A percentile compares a stretch with the other conserved stretches of the same genome.
Evolutionary conservation across 2,113 vertebrate genomes (phyloP).

Genomic region (Chaenogobius annularis): DNA sequence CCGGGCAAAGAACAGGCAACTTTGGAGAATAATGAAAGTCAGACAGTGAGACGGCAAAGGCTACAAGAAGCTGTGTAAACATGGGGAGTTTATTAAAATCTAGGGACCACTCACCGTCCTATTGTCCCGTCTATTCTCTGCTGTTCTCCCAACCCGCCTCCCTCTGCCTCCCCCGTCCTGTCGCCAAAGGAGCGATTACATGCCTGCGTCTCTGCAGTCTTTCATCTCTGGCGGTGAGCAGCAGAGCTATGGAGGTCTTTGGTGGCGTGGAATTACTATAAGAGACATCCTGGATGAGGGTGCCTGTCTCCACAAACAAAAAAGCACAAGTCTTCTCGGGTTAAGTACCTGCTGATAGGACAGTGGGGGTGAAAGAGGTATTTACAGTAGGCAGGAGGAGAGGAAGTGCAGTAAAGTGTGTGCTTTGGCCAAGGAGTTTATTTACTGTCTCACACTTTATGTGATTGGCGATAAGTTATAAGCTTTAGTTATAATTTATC

Average conservation of each 20-base stretch:
- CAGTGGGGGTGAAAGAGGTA: slow-evolving; percentile 56
- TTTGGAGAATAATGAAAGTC: slow-evolving; percentile 71
- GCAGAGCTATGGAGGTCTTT: slow-evolving; percentile 73
- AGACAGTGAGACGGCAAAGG: slow-evolving; percentile 30
- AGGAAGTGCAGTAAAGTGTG: background rate
- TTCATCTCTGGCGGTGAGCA: slow-evolving; percentile 73
- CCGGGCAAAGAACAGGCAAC: slow-evolving; percentile 57
- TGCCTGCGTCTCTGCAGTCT: slow-evolving; percentile 68
- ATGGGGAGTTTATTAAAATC: slow-evolving; percentile 73
- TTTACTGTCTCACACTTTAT: background rate
- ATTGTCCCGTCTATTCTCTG: slow-evolving; percentile 65
- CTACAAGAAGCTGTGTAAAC: slow-evolving; percentile 58
- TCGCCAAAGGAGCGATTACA: slow-evolving; percentile 70
- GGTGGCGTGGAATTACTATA: slow-evolving; percentile 72
- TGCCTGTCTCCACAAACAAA: slow-evolving; percentile 69
- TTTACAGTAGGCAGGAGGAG: slow-evolving; percentile 29
- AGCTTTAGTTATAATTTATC: too few species aligned
- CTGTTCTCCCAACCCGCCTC: slow-evolving; percentile 43
- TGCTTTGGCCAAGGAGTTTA: background rate
- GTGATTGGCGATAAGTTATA: too few species aligned
- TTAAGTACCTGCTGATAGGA: slow-evolving; percentile 69
- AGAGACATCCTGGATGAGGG: slow-evolving; percentile 75
- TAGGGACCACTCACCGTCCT: slow-evolving; percentile 59
- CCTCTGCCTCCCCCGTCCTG: slow-evolving; percentile 44
- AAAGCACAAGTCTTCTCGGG: slow-evolving; percentile 36